Conservation (phyloP, 2,797 vertebrate genomes). For the Chelidonichthys spinosus region DNA sequence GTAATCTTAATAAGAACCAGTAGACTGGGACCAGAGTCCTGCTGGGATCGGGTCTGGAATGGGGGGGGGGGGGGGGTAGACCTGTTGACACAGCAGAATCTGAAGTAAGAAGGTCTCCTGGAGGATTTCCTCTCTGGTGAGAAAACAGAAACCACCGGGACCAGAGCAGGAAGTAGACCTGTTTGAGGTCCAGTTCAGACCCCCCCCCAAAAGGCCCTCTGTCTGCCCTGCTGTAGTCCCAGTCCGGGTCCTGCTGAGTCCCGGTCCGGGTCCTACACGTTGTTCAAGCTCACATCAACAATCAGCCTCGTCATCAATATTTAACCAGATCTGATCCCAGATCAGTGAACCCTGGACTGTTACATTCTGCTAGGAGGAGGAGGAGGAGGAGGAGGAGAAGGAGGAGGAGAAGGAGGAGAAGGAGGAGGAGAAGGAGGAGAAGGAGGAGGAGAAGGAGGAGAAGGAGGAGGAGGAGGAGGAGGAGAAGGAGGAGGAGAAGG, state of each 20-base stretch:
- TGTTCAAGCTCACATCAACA: constrained; percentile 42
- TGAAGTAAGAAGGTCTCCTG: neutral
- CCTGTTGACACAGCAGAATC: constrained; percentile 26
- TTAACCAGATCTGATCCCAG: neutral
- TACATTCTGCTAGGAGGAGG: too few species aligned
- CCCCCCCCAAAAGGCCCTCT: constrained; percentile 58
- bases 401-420: too few species aligned
- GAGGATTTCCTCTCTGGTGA: constrained; percentile 14
- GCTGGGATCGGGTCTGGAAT: neutral
- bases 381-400: too few species aligned
- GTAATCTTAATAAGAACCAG: neutral
- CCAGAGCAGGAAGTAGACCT: neutral
- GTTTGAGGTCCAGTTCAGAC: constrained; percentile 35
- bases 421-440: too few species aligned
- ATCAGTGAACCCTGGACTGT: neutral
- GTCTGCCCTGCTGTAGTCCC: constrained; percentile 66
- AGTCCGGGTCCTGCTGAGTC: too few species aligned
- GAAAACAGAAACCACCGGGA: neutral
- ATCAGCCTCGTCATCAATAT: constrained; percentile 29
- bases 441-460: too few species aligned
- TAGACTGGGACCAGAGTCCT: neutral
- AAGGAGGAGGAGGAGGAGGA: too few species aligned
- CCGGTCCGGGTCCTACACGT: constrained; percentile 27
- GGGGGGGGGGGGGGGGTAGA: neutral
- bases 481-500: too few species aligned